Base-by-base conservation (phyloP, 2,888 invertebrate species). In the Neoscelio sp. region DNA sequence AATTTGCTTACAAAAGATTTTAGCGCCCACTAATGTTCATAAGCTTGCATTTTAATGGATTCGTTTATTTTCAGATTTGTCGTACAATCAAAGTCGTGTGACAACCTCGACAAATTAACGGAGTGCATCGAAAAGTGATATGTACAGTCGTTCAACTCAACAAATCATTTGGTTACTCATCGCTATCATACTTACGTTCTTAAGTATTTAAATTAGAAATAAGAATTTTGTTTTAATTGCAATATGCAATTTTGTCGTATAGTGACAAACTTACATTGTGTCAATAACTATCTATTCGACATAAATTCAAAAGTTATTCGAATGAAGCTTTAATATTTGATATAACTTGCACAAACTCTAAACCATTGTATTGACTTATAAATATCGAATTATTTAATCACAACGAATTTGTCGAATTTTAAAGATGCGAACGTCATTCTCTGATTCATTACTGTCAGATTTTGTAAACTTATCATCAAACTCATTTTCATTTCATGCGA, bases 31-130 rank as follows among this genome's bases (percentile, higher is more conserved):
- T 23, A 42, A 17, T 40, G 15, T 23, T 30, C 10, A 28, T 40
- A 44, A 58, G 50, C 33, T 13, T 13, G 40, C 38, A 28, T 33
- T 20, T 18, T 38, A 33, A 76, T 56, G 26, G 30, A 70, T 67
- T 82, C 80, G 40, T 79, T 26, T 15, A 7, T 60, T 87, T 87
- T 15, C 85, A 88, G 88, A 62, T 87, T 81, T 54, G 83, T 87
- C 28, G 78, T 83, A 20, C 88, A 87, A 71, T 88, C 88, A 6
- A 88, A 87, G 62, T 88, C 88, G 13, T 88, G 86, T 71, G 88
- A 88, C 77, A 87, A 86, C 75, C 83, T 88, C 20, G 85, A 87
- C 52, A 85, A 86, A 68, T 70, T 88, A 62, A 81, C 84, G 28
- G 87, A 88, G 42, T 82, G 85, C 38, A 80, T 84, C 46, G 85